Percentiles rank a stretch among this genome's conserved stretches.
Evolutionary conservation across 2,888 invertebrate genomes (phyloP).

Genomic region (Tinea semifulvella): DNA sequence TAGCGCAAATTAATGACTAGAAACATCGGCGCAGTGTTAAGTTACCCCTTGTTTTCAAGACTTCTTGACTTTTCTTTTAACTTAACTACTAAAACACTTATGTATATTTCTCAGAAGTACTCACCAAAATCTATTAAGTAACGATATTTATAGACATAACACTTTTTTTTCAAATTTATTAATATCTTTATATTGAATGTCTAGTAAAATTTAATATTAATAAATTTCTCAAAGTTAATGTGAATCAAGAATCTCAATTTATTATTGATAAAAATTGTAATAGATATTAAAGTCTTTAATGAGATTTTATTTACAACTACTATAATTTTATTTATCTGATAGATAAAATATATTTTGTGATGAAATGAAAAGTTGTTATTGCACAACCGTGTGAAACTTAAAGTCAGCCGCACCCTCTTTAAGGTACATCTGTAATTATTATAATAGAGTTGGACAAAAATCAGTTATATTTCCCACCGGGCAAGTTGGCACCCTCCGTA

Average conservation of each 20-base stretch:
- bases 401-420: constrained; percentile 36
- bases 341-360: too few species aligned
- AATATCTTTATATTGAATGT: too few species aligned
- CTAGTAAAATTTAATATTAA: too few species aligned
- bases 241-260: too few species aligned
- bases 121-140: not conserved
- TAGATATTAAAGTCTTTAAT: too few species aligned
- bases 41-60: constrained; percentile 26
- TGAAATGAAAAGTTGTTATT: constrained; percentile 1
- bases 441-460: constrained; percentile 38
- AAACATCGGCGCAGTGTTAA: constrained; percentile 32
- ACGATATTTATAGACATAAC: too few species aligned
- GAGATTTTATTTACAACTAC: too few species aligned
- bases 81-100: not conserved
- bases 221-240: too few species aligned
- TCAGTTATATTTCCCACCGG: constrained; percentile 52
- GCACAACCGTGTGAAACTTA: constrained; percentile 47
- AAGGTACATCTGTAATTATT: constrained; percentile 38
- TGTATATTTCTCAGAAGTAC: constrained; percentile 1
- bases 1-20: constrained; percentile 56
- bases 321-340: too few species aligned
- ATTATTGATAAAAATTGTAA: too few species aligned
- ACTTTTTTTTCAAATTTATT: too few species aligned
- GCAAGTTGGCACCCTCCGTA: constrained; percentile 53
- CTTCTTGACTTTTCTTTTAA: constrained; percentile 6